Evolutionary conservation across 1,140 invertebrate species (phyloP).

Genomic region (Prorops nasuta): DNA sequence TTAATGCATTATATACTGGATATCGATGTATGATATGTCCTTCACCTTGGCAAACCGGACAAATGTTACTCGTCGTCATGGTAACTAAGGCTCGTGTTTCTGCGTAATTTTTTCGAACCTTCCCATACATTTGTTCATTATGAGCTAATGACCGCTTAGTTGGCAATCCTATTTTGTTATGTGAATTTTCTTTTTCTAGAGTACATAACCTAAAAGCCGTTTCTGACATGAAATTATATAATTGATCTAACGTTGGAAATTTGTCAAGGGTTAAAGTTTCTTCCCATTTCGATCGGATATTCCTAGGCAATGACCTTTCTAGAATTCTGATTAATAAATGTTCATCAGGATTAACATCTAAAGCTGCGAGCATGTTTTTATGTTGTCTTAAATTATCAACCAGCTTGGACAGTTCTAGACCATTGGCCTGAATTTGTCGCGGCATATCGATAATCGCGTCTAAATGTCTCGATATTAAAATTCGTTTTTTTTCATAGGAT

Average conservation of each 20-base stretch:
- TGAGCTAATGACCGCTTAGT: no score
- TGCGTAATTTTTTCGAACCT: no score
- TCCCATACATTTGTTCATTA: no score
- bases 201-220: not conserved
- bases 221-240: slow-evolving; percentile 15
- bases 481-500: slow-evolving; percentile 18
- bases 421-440: not conserved
- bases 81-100: no score
- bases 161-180: no score
- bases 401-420: not conserved
- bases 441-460: slow-evolving; percentile 17
- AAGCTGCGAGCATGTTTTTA: slow-evolving; percentile 5
- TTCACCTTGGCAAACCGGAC: no score
- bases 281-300: slow-evolving; percentile 16
- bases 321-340: slow-evolving; percentile 9
- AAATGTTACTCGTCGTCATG: no score
- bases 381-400: slow-evolving; percentile 3
- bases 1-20: no score
- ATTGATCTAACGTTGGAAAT: slow-evolving; percentile 6
- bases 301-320: slow-evolving; percentile 12
- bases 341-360: slow-evolving; percentile 2
- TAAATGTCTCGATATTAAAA: slow-evolving; percentile 18
- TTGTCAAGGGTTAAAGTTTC: slow-evolving; percentile 10
- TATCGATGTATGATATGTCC: no score
- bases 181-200: not conserved